Evolutionary conservation across 2,113 vertebrate species (phyloP).

Genomic region (Thomomys bottae): DNA sequence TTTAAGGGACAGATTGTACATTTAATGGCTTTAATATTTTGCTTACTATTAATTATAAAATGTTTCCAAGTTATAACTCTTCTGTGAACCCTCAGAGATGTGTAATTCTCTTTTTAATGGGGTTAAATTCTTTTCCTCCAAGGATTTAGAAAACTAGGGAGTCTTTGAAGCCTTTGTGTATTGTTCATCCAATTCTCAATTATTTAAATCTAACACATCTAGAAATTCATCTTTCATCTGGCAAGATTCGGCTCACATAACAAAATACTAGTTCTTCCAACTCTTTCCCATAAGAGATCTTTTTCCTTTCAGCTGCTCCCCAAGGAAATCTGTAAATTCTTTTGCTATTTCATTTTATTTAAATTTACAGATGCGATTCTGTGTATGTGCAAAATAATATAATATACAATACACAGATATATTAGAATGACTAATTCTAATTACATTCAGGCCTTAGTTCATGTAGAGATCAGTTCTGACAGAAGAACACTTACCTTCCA

Average conservation of each 20-base stretch:
- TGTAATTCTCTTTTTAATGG: background rate
- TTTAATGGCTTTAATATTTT: background rate
- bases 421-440: background rate
- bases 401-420: background rate
- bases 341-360: background rate
- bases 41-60: background rate
- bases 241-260: background rate
- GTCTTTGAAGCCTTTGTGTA: background rate
- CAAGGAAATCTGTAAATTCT: background rate
- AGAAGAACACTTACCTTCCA: too few species aligned
- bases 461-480: too few species aligned
- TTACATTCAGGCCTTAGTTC: background rate
- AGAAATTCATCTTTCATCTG: background rate
- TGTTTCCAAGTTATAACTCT: background rate
- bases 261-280: background rate
- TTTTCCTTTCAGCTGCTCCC: constrained; percentile 27
- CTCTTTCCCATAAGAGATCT: background rate
- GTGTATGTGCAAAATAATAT: background rate
- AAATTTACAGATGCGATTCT: background rate
- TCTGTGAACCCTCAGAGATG: background rate
- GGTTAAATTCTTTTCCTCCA: background rate
- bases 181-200: background rate
- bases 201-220: background rate
- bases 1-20: background rate
- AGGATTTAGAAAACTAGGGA: background rate